These are phyloP conservation scores for Sphecodes monilicornis DNA, from an alignment of 2,888 invertebrate species.

Conservation along the genomic window DNA sequence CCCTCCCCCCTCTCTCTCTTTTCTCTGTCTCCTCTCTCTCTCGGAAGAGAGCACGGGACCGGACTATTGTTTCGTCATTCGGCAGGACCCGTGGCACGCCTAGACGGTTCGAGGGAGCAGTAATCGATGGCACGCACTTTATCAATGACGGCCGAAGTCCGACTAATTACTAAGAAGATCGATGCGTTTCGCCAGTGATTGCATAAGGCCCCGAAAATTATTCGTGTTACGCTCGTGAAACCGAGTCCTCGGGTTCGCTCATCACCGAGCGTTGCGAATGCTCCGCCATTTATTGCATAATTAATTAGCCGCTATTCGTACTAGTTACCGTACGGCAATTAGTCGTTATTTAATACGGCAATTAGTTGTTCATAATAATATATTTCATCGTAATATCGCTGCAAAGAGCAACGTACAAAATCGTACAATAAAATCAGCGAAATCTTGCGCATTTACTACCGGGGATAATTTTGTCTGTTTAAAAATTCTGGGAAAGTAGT, in stretches of 20 bases:
- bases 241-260: neutral
- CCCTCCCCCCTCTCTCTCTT: neutral
- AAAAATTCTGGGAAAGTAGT: neutral
- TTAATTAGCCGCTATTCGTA: neutral
- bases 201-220: constrained; percentile 52
- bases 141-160: constrained; percentile 63
- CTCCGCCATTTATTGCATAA: neutral
- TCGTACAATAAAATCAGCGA: neutral
- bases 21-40: neutral
- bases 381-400: neutral
- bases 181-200: constrained; percentile 57
- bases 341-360: neutral
- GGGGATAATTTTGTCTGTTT: too few relatives aligned
- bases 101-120: constrained; percentile 43
- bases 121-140: constrained; percentile 68
- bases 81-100: constrained; percentile 43
- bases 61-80: constrained; percentile 62
- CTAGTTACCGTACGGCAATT: neutral
- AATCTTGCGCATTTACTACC: too few relatives aligned
- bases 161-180: constrained; percentile 69
- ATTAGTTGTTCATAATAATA: neutral
- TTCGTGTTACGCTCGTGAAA: neutral
- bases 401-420: neutral
- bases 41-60: neutral
- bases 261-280: neutral